Conservation (phyloP, 2,888 invertebrate genomes). For the Chorisops tibialis region DNA sequence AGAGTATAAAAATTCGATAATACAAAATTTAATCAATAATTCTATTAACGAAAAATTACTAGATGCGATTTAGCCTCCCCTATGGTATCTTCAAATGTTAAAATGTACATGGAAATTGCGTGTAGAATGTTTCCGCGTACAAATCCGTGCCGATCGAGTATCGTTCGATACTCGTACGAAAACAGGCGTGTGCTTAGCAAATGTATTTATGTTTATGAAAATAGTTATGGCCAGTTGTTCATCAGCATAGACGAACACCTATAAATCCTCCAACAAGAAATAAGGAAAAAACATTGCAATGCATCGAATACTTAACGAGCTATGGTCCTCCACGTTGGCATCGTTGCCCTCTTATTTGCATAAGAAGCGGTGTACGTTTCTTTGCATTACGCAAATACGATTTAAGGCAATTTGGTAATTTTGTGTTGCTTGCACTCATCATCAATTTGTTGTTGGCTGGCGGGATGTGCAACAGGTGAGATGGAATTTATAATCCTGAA, state of each 20-base stretch:
- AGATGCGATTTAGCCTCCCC: background rate
- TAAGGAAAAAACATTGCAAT: slow-evolving; percentile 1
- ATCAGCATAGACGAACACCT: background rate
- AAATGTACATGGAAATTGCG: slow-evolving; percentile 5
- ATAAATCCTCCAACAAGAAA: slow-evolving; percentile 6
- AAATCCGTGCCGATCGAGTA: background rate
- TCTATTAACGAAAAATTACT: too few species aligned
- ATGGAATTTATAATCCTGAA: slow-evolving; percentile 15
- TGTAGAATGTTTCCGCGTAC: slow-evolving; percentile 17
- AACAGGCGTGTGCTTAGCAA: background rate
- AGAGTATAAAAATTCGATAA: too few species aligned
- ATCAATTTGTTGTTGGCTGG: slow-evolving; percentile 18
- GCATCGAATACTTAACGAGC: background rate
- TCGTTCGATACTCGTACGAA: background rate
- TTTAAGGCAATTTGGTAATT: slow-evolving; percentile 18
- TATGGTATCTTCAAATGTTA: background rate
- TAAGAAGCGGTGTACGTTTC: slow-evolving; percentile 19
- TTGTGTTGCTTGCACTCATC: slow-evolving; percentile 20
- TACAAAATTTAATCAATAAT: too few species aligned
- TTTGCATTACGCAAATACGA: slow-evolving; percentile 17
- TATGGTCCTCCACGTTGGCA: slow-evolving; percentile 2
- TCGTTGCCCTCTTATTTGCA: slow-evolving; percentile 19
- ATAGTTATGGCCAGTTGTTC: background rate
- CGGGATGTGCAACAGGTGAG: slow-evolving; percentile 20
- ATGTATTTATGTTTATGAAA: background rate